A percentile compares a stretch with the other conserved stretches of the same genome.
phyloP scores from a whole-genome alignment of 2,888 invertebrate genomes.

The Lithosia quadra region DNA sequence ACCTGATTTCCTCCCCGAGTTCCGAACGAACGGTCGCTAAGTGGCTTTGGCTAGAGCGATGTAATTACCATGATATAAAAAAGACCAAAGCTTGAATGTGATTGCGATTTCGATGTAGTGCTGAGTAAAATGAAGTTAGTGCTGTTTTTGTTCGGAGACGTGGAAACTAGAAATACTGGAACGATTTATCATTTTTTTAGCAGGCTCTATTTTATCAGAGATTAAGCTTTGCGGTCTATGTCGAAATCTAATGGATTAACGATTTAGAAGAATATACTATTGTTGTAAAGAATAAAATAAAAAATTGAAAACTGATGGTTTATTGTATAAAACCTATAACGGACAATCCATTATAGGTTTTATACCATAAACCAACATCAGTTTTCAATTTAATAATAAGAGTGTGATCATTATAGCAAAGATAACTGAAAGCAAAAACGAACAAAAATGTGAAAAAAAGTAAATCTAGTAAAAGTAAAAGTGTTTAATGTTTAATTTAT shows the following conservation, averaged over 20 bases:
- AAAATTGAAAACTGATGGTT: too few relatives aligned
- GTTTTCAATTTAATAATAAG: neutral
- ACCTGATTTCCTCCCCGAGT: constrained; percentile 30
- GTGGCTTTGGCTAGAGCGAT: constrained; percentile 6
- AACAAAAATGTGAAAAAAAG: too few relatives aligned
- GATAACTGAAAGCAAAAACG: too few relatives aligned
- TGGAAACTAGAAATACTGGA: neutral
- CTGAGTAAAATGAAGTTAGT: neutral
- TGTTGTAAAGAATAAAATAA: neutral
- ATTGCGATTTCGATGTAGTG: neutral
- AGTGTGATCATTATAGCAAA: neutral
- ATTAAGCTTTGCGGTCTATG: neutral
- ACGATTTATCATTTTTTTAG: neutral
- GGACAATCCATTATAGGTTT: too few relatives aligned
- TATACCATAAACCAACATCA: too few relatives aligned
- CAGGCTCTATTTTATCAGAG: neutral
- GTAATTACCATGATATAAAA: constrained; percentile 10
- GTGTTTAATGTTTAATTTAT: too few relatives aligned
- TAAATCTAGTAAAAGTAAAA: too few relatives aligned
- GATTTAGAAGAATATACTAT: neutral
- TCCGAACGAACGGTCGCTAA: constrained; percentile 9
- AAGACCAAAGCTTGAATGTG: neutral
- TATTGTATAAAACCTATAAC: too few relatives aligned
- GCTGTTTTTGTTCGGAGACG: neutral
- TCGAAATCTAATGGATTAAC: neutral